Base-by-base conservation (phyloP, 2,113 vertebrate species). In the Geococcyx californianus region DNA sequence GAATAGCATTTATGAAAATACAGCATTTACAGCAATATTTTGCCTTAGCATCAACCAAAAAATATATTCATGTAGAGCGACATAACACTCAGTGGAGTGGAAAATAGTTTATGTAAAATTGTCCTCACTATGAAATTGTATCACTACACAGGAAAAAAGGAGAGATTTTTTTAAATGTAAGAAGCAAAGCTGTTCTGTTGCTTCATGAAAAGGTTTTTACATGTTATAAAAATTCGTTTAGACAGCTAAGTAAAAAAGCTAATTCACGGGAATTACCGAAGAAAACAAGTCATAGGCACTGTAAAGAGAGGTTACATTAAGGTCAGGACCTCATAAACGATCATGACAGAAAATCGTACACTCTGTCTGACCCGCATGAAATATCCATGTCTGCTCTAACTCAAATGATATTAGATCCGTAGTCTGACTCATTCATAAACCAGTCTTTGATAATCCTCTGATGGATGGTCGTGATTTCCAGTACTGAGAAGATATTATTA, bases 71-170 rank as follows among this genome's bases (percentile, higher is more conserved):
- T 94, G 73, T 92, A 89, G 44, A 89, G 66, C 6, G 10, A 89
- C 94, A 89, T 78, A 95, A 93, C 36, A 52, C 78, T 94, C 94
- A 92, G 90, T 92, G 92, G 85, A 93, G 93, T 96, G 85, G 95
- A 97, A 96, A 96, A 97, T 92, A 93, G 93, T 94, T 96, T 96
- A 93, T 95, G 93, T 95, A 96, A 97, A 96, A 95, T 75, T 78
- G 92, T 78, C 80, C 86, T 87, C 69, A 36, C 73, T 90, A 78
- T 92, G 93, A 94, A 96, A 92, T 93, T 81, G 79, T 96, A 94
- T 89, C 83, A 93, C 78, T 90, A 81, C 10, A 5, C 31, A 80
- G 64, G 60, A 31, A 95, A 93, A 95, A 63, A 18, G 36, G 60
- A 89, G 29, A 45, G 79, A 63, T 55, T 64, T 84, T 73, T 84